Evolutionary conservation across 1,140 invertebrate genomes (phyloP), one percentile per base, ranked within the genome.

Genomic region (Heliothis subflexa): DNA sequence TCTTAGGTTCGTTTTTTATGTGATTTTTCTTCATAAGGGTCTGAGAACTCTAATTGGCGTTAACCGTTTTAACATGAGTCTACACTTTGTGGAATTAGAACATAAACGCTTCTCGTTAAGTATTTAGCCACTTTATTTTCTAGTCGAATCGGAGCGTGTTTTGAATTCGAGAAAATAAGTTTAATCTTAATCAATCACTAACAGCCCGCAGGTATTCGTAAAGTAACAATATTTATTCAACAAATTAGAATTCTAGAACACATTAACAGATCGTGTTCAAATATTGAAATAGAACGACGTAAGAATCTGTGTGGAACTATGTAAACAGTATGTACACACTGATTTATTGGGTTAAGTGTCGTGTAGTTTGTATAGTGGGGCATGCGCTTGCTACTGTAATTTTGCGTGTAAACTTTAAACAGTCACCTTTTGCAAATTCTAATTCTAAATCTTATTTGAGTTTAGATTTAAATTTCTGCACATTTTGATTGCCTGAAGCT

Each of bases 241-340:
- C 18, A 40, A 66, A 66, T 66, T 66, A 47, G 62, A 66, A 66
- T 47, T 66, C 33, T 66, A 66, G 62, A 66, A 66, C 62, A 49
- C n/a, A 66, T 66, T 47, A 66, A 66, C 62, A 49, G 33, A 18
- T 47, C 13, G 12, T 66, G 62, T 66, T 66, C 40, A 49, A 45
- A 66, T 66, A 66, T 66, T 47, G 62, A 13, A 47, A 66, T 40
- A 45, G 40, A 16, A 47, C 33, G 21, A 59, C 25, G 55, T 59
- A 13, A 4, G 55, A 13, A 59, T 59, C 55, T 59, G 21, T 59
- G 21, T 21, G 1, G 21, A 59, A 18, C 33, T 47, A 40, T 66
- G 2, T 47, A 47, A 66, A 66, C 62, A 66, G 33, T 40, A 40
- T 9, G 33, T 40, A 9, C 33, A 47, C n/a, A 12, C 61, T 13